These are phyloP conservation scores for Ochotona princeps DNA, from an alignment of 2,113 vertebrate genomes.

Conservation along the genomic window DNA sequence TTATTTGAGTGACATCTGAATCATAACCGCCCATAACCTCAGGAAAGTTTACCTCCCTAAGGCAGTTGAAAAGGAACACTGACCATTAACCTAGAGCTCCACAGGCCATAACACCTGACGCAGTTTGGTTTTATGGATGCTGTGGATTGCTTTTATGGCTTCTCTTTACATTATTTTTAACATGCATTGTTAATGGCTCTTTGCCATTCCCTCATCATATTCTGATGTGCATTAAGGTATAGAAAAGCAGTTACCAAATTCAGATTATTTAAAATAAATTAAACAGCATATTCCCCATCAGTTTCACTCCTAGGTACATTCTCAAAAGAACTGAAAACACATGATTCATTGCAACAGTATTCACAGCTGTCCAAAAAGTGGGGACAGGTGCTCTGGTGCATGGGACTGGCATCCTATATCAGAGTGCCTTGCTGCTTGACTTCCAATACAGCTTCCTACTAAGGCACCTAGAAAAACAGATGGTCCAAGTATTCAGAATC, in stretches of 20 bases:
- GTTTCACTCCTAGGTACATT: background rate
- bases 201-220: conserved; percentile 33
- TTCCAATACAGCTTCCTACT: too few relatives aligned
- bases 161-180: background rate
- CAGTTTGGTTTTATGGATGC: conserved; percentile 19
- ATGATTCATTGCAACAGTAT: background rate
- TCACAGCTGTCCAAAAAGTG: background rate
- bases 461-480: too few relatives aligned
- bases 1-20: background rate
- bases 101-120: background rate
- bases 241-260: conserved; percentile 40
- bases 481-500: too few relatives aligned
- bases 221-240: background rate
- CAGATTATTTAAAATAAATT: conserved; percentile 1
- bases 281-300: background rate
- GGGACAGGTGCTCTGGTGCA: too few relatives aligned
- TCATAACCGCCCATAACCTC: conserved; percentile 19
- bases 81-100: conserved; percentile 35
- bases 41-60: background rate
- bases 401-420: too few relatives aligned
- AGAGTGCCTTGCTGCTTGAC: too few relatives aligned
- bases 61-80: background rate
- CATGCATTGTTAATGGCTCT: background rate
- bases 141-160: conserved; percentile 24
- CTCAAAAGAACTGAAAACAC: background rate